Percentiles rank a stretch among this genome's conserved stretches.
These are phyloP conservation scores for Globodera rostochiensis DNA, from an alignment of 1,140 invertebrate species.

Conservation along the genomic window DNA sequence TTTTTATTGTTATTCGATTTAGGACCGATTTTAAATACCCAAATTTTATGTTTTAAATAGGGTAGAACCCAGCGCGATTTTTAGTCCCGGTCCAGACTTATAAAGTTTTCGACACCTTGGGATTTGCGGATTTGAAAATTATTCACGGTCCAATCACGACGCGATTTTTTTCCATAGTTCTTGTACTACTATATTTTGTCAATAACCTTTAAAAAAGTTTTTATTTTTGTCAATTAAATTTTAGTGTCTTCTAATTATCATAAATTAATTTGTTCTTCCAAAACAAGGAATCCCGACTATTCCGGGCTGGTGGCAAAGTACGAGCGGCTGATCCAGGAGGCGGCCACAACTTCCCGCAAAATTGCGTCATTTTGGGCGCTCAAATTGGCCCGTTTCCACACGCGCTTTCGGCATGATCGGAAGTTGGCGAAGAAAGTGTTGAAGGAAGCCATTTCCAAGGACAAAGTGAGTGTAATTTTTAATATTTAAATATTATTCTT, in stretches of 20 bases:
- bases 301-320: conserved; percentile 78
- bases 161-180: too few species aligned
- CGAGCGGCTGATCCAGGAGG: conserved; percentile 68
- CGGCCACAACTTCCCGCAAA: conserved; percentile 26
- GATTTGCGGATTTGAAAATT: too few species aligned
- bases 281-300: conserved; percentile 78
- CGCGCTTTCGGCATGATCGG: conserved; percentile 51
- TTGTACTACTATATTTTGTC: too few species aligned
- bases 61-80: too few species aligned
- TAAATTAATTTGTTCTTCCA: background rate
- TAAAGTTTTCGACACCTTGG: too few species aligned
- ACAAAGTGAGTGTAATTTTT: conserved; percentile 28
- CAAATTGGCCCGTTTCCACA: conserved; percentile 55
- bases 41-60: too few species aligned
- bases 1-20: too few species aligned
- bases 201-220: background rate
- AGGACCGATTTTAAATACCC: too few species aligned
- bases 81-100: too few species aligned
- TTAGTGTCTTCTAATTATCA: conserved; percentile 16
- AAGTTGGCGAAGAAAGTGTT: conserved; percentile 78
- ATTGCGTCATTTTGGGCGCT: conserved; percentile 52
- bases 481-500: too few species aligned
- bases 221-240: background rate
- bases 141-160: too few species aligned
- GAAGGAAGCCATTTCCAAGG: conserved; percentile 76